Evolutionary conservation across 1,140 invertebrate species (phyloP).

Genomic region (Sinonovacula constricta): DNA sequence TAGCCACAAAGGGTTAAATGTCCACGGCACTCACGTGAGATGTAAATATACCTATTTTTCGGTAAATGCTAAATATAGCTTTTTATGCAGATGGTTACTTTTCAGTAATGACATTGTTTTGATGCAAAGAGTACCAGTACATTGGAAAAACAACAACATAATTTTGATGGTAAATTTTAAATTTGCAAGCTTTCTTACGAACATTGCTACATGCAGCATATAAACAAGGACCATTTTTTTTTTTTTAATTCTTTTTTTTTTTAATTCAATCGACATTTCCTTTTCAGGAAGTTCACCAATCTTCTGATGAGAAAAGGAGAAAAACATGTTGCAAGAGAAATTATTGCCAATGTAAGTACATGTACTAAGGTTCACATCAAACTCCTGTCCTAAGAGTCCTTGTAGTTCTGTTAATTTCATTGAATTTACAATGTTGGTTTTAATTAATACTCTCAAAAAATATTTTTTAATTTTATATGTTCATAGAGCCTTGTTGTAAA

Average conservation of each 20-base stretch:
- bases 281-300: constrained; percentile 72
- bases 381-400: background rate
- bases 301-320: constrained; percentile 66
- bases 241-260: constrained; percentile 9
- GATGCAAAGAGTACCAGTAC: no score
- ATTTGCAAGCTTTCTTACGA: background rate
- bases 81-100: no score
- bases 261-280: constrained; percentile 29
- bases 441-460: no score
- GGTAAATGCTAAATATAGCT: no score
- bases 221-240: background rate
- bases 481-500: background rate
- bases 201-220: background rate
- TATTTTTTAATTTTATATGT: no score
- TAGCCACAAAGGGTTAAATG: no score
- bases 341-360: constrained; percentile 63
- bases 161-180: background rate
- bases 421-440: no score
- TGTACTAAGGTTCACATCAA: no score
- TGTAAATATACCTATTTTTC: no score
- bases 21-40: no score
- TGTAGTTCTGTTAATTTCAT: no score
- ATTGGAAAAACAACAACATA: background rate
- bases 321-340: constrained; percentile 62
- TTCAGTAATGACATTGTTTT: no score